Conservation (phyloP, 1,140 invertebrate species). For the Drosophila obscura region DNA sequence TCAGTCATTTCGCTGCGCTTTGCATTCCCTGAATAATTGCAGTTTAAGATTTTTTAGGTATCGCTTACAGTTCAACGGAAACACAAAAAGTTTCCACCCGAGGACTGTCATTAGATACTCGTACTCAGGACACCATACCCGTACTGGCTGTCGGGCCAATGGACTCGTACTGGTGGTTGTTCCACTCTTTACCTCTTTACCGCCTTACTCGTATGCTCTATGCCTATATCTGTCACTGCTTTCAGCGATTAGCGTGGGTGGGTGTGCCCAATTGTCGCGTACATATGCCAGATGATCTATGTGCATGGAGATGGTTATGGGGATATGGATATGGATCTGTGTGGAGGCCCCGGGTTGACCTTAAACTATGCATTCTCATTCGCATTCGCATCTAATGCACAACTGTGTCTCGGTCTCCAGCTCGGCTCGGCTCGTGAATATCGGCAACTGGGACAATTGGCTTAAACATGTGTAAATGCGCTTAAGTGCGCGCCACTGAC, state of each 20-base stretch:
- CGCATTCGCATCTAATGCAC: slow-evolving; percentile 24
- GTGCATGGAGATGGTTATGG: slow-evolving; percentile 4
- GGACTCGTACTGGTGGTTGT: slow-evolving; percentile 38
- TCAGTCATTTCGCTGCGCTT: slow-evolving; percentile 48
- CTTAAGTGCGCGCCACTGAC: slow-evolving; percentile 76
- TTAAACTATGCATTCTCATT: slow-evolving; percentile 58
- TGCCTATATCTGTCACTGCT: background rate
- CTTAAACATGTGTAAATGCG: slow-evolving; percentile 77
- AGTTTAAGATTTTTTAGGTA: slow-evolving; percentile 27
- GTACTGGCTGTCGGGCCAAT: slow-evolving; percentile 53
- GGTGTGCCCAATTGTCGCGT: slow-evolving; percentile 70
- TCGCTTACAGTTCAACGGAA: slow-evolving; percentile 64
- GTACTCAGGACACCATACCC: slow-evolving; percentile 55
- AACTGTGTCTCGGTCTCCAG: background rate
- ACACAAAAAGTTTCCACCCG: slow-evolving; percentile 29
- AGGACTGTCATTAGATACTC: slow-evolving; percentile 55
- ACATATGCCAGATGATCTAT: slow-evolving; percentile 9
- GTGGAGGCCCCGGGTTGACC: slow-evolving; percentile 59
- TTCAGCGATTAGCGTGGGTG: slow-evolving; percentile 63
- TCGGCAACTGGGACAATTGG: slow-evolving; percentile 59
- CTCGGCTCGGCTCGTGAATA: background rate
- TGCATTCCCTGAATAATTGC: slow-evolving; percentile 51
- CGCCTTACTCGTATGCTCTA: background rate
- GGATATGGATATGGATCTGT: slow-evolving; percentile 8
- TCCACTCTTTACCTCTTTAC: background rate